phyloP scores from a whole-genome alignment of 2,113 vertebrate species.

The Mystacornis crossleyi region DNA sequence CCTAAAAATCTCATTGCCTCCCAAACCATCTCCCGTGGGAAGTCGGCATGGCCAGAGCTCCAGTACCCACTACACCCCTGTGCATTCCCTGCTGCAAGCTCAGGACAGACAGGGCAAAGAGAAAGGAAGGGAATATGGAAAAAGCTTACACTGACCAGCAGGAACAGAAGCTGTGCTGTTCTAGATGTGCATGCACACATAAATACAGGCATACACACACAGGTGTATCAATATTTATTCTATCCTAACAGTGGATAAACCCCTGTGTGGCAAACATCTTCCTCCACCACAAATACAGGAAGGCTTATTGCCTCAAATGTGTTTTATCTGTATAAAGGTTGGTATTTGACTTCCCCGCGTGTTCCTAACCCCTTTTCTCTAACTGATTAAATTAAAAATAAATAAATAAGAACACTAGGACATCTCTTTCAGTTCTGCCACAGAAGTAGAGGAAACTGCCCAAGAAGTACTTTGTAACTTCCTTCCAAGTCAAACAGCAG shows the following conservation, averaged over 20 bases:
- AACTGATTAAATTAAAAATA: not conserved
- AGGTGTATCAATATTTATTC: not conserved
- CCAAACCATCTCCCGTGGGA: not conserved
- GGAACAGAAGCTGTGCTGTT: not conserved
- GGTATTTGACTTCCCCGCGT: not conserved
- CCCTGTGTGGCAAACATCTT: not conserved
- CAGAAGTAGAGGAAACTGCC: not conserved
- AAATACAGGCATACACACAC: not conserved
- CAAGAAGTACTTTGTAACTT: not conserved
- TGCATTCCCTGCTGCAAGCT: not conserved
- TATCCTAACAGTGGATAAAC: not conserved
- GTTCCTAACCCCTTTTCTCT: not conserved
- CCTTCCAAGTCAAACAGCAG: not conserved
- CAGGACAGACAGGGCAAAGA: not conserved
- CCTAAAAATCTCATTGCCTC: not conserved
- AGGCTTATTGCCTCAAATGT: not conserved
- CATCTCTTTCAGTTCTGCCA: not conserved
- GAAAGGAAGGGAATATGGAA: not conserved
- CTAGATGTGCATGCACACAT: not conserved
- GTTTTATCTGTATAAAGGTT: not conserved
- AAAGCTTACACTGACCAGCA: not conserved
- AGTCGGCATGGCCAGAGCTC: not conserved
- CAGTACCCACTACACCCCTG: not conserved
- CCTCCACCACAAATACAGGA: not conserved
- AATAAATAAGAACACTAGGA: not conserved